Conservation (phyloP, 2,888 invertebrate genomes). For the Xestia xanthographa region DNA sequence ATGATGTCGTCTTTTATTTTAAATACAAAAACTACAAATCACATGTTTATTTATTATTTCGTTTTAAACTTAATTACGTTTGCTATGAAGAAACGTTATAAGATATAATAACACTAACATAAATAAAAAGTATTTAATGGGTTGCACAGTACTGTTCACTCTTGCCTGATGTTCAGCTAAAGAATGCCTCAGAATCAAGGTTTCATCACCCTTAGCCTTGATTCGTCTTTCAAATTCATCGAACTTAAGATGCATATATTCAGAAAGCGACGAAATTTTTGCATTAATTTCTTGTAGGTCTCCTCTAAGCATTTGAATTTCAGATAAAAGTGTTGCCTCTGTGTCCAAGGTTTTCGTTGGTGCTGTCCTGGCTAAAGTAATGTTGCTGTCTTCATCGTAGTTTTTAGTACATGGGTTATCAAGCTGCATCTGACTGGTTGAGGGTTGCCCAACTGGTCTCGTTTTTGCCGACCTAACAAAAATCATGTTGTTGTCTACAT, state of each 20-base stretch:
- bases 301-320: slow-evolving; percentile 22
- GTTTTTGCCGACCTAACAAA: too few relatives aligned
- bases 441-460: background rate
- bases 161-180: slow-evolving; percentile 6
- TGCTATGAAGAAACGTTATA: slow-evolving; percentile 12
- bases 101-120: slow-evolving; percentile 22
- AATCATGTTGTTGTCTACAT: too few relatives aligned
- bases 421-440: background rate
- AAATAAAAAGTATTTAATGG: slow-evolving; percentile 34
- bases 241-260: slow-evolving; percentile 20
- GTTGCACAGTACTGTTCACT: slow-evolving; percentile 24
- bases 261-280: slow-evolving; percentile 5
- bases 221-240: slow-evolving; percentile 18
- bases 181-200: slow-evolving; percentile 9
- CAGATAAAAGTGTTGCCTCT: background rate
- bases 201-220: slow-evolving; percentile 27
- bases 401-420: background rate
- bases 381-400: background rate
- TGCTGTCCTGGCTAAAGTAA: background rate
- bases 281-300: slow-evolving; percentile 17
- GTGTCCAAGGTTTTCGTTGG: background rate
- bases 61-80: background rate
- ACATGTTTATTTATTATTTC: too few relatives aligned
- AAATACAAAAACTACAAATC: too few relatives aligned
- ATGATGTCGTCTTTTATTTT: too few relatives aligned